Evolutionary conservation across 1,140 invertebrate genomes (phyloP).

Genomic region (Drosophila kanapiae): DNA sequence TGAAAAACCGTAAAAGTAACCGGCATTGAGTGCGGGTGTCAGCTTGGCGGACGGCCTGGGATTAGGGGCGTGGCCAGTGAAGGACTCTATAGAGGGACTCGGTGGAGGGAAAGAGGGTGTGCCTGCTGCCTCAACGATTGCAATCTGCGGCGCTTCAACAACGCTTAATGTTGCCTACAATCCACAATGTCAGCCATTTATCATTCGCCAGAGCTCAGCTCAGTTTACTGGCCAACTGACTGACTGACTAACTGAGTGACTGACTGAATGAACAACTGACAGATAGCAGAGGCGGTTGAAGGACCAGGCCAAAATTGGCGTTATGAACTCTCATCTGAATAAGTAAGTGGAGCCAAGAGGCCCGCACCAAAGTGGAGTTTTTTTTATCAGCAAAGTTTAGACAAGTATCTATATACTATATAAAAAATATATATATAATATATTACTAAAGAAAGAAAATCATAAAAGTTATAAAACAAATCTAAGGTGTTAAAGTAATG

Average conservation of each 20-base stretch:
- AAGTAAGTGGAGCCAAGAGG: conserved; percentile 19
- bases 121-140: conserved; percentile 58
- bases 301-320: conserved; percentile 54
- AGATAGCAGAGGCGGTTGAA: conserved; percentile 3
- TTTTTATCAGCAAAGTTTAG: neutral
- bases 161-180: conserved; percentile 78
- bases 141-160: conserved; percentile 76
- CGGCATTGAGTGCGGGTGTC: conserved; percentile 7
- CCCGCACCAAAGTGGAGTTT: neutral
- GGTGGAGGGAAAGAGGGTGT: neutral
- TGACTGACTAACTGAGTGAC: conserved; percentile 16
- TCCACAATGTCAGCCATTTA: conserved; percentile 78
- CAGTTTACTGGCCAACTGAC: conserved; percentile 23
- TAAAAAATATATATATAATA: neutral
- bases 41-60: neutral
- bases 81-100: neutral
- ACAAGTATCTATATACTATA: too few relatives aligned
- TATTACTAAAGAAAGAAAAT: too few relatives aligned
- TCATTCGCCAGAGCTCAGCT: conserved; percentile 63
- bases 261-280: conserved; percentile 29
- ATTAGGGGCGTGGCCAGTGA: conserved; percentile 13
- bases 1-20: conserved; percentile 10
- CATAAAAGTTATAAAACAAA: too few relatives aligned
- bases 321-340: conserved; percentile 50
- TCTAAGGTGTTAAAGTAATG: too few relatives aligned